Percentiles rank a stretch among this genome's conserved stretches.
Evolutionary conservation across 2,113 vertebrate species (phyloP).

Genomic region (Oceanodroma tethys): DNA sequence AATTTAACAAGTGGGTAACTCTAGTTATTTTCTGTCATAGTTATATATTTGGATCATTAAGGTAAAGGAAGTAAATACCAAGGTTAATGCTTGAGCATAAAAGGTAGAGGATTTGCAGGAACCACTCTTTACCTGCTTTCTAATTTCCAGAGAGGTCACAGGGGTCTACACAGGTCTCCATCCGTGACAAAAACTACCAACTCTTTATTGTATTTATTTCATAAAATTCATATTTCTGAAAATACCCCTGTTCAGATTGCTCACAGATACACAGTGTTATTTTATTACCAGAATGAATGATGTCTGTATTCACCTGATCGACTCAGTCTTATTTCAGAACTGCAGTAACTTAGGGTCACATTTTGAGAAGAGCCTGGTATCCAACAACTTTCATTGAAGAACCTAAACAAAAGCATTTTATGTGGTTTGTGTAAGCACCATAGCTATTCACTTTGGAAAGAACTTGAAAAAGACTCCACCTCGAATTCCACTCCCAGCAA

Average conservation of each 20-base stretch:
- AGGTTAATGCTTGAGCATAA: neutral
- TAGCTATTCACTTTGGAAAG: neutral
- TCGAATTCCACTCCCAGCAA: neutral
- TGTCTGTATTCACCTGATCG: fast-evolving
- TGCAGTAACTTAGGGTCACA: neutral
- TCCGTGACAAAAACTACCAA: neutral
- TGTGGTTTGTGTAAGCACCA: neutral
- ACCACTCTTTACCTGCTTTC: neutral
- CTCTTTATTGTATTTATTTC: neutral
- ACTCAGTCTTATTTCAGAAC: neutral
- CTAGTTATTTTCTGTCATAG: neutral
- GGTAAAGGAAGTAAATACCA: neutral
- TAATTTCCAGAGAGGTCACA: neutral
- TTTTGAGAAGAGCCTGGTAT: neutral
- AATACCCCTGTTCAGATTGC: neutral
- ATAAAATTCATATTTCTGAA: neutral
- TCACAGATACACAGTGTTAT: neutral
- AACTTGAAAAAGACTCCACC: neutral
- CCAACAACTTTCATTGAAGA: neutral
- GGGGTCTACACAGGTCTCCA: neutral
- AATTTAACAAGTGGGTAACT: neutral
- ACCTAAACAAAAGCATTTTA: neutral
- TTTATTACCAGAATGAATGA: neutral
- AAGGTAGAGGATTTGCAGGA: neutral
- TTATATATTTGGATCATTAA: neutral